Conservation (phyloP, 2,888 invertebrate genomes). For the Eupsilia transversa region DNA sequence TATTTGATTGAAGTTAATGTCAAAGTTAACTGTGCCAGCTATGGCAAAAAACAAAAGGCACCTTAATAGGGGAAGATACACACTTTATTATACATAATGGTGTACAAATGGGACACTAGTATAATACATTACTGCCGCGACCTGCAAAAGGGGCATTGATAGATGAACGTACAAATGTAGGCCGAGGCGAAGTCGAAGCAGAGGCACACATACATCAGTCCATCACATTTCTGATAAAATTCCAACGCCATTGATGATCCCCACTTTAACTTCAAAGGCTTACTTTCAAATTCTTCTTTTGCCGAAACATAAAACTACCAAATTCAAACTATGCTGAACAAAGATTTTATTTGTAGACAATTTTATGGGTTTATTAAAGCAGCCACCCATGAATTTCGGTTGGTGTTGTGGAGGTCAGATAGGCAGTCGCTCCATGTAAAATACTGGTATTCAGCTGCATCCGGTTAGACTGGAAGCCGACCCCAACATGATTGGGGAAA, state of each 20-base stretch:
- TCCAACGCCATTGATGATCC: too few relatives aligned
- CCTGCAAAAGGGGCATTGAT: too few relatives aligned
- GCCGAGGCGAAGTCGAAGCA: too few relatives aligned
- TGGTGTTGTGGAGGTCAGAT: too few relatives aligned
- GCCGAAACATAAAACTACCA: background rate
- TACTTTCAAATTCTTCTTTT: background rate
- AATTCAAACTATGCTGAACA: background rate
- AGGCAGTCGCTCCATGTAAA: too few relatives aligned
- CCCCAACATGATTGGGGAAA: too few relatives aligned
- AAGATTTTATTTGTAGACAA: background rate
- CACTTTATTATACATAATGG: background rate
- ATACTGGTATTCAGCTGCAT: too few relatives aligned
- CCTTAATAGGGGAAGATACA: background rate
- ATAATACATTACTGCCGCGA: too few relatives aligned
- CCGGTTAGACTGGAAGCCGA: too few relatives aligned
- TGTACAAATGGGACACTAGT: background rate
- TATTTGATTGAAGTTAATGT: slow-evolving; percentile 33
- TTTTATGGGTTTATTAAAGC: background rate
- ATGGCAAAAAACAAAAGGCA: slow-evolving; percentile 8
- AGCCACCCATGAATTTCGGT: slow-evolving; percentile 1
- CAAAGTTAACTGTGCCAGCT: background rate
- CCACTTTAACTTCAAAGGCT: background rate
- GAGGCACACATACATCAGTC: too few relatives aligned
- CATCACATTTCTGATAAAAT: background rate
- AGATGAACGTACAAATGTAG: too few relatives aligned